Evolutionary conservation across 37 sponge, comb jelly and placozoan species (phyloP).

Genomic region (Diacarnus erythraeanus): DNA sequence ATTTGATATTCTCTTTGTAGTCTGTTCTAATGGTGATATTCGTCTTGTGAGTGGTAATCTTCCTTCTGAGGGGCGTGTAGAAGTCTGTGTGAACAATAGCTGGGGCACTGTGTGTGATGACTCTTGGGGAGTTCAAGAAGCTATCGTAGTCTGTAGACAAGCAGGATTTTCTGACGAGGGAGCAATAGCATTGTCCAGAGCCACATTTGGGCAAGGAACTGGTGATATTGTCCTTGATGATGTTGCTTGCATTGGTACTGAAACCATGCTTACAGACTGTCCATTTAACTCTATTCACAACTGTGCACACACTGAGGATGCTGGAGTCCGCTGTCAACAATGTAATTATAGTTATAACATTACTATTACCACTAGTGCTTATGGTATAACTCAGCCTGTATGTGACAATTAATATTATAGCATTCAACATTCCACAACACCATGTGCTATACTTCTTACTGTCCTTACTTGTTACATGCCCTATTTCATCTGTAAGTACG

Average conservation of each 20-base stretch:
- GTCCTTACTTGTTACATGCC: too few relatives aligned
- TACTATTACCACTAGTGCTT: too few relatives aligned
- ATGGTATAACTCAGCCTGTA: too few relatives aligned
- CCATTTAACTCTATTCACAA: neutral
- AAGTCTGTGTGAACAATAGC: neutral
- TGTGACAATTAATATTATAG: too few relatives aligned
- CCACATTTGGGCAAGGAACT: neutral
- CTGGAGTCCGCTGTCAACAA: neutral
- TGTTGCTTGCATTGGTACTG: neutral
- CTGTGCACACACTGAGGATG: neutral
- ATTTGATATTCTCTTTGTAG: neutral
- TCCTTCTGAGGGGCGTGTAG: neutral
- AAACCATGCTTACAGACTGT: neutral
- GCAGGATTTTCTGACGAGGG: neutral
- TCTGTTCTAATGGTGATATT: neutral
- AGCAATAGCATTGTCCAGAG: neutral
- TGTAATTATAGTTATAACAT: too few relatives aligned
- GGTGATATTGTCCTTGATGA: neutral
- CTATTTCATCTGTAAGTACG: neutral
- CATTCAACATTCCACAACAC: too few relatives aligned
- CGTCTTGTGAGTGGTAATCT: neutral
- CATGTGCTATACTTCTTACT: too few relatives aligned
- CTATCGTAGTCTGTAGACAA: neutral
- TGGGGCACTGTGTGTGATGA: neutral
- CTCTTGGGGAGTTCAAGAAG: neutral